Evolutionary conservation across 2,113 vertebrate species (phyloP).

Genomic region (Rissa tridactyla): DNA sequence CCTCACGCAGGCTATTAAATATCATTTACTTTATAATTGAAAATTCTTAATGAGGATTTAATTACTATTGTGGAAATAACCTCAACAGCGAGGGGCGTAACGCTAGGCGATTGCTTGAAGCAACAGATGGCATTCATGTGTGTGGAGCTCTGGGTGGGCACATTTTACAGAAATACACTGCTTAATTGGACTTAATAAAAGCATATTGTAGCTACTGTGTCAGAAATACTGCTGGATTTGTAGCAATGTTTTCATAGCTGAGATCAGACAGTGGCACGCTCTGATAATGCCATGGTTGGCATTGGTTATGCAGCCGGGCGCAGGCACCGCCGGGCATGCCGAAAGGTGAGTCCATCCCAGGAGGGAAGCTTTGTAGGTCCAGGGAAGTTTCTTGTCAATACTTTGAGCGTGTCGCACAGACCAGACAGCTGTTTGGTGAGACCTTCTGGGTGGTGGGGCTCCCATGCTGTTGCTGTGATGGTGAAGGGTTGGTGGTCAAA

Average conservation of each 20-base stretch:
- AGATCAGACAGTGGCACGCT: not conserved
- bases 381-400: not conserved
- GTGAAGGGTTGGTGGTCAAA: not conserved
- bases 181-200: not conserved
- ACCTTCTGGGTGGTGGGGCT: not conserved
- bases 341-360: not conserved
- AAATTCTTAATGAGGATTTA: not conserved
- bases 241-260: not conserved
- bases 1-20: not conserved
- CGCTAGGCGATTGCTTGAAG: not conserved
- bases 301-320: accelerated
- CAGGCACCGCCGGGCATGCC: accelerated
- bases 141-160: not conserved
- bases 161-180: not conserved
- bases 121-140: not conserved
- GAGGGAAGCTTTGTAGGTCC: not conserved
- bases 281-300: accelerated
- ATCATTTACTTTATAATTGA: slow-evolving; percentile 2
- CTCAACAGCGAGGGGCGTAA: accelerated
- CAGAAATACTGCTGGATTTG: not conserved
- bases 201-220: not conserved
- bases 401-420: not conserved
- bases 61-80: slow-evolving; percentile 2
- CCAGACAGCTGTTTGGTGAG: not conserved
- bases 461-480: too few species aligned